Evolutionary conservation across 2,888 invertebrate species (phyloP).

Genomic region (Lacanobia wlatinum): DNA sequence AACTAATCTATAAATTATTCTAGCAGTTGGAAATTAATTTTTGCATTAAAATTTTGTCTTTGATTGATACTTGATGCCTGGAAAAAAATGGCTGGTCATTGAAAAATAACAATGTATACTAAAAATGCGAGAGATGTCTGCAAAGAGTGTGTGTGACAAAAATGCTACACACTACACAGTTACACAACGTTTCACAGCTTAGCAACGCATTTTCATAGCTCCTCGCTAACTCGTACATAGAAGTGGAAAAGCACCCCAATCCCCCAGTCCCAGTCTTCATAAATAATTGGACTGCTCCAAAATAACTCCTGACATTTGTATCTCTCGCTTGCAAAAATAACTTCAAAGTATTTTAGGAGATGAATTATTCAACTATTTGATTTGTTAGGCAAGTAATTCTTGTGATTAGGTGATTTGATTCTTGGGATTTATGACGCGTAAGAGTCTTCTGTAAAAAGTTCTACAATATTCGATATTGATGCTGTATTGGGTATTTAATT

Average conservation of each 20-base stretch:
- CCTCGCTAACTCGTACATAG: not conserved
- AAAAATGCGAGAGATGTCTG: not conserved
- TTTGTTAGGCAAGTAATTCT: constrained; percentile 24
- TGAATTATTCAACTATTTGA: constrained; percentile 48
- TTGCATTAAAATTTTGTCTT: no score
- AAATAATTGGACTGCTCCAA: constrained; percentile 35
- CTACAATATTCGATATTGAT: not conserved
- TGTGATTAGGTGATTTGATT: constrained; percentile 12
- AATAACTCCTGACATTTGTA: constrained; percentile 37
- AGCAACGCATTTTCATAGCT: not conserved
- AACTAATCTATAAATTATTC: no score
- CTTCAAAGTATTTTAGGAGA: constrained; percentile 22
- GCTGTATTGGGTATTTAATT: no score
- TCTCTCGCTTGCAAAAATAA: constrained; percentile 37
- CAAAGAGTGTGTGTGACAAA: no score
- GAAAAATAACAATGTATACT: no score
- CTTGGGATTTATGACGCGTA: not conserved
- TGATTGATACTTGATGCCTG: no score
- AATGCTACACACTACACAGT: no score
- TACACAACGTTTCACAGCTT: not conserved
- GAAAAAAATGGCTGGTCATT: no score
- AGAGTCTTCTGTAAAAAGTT: not conserved
- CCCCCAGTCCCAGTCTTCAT: not conserved
- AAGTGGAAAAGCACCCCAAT: not conserved
- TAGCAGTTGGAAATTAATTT: no score